phyloP scores from a whole-genome alignment of 2,113 vertebrate genomes.

The Eupsittula cactorum region DNA sequence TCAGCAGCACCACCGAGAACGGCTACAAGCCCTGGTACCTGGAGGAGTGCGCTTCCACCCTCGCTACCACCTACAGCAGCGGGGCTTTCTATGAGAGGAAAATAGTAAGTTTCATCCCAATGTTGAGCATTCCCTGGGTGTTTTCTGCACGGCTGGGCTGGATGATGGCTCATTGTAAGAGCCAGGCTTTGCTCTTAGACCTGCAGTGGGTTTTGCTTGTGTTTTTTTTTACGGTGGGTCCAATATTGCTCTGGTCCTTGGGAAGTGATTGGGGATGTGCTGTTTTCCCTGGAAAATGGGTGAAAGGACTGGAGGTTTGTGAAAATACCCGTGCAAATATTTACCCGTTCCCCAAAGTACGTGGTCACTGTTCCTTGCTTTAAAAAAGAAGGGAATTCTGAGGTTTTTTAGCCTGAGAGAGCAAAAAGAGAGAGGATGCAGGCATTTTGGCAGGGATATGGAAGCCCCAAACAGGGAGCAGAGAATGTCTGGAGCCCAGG shows the following conservation, averaged over 20 bases:
- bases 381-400: neutral
- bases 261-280: neutral
- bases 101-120: conserved; percentile 74
- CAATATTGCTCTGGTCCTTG: neutral
- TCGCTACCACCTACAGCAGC: conserved; percentile 88
- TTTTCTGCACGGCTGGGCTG: neutral
- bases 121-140: fast-evolving
- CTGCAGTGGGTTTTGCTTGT: neutral
- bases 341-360: neutral
- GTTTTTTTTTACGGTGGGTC: neutral
- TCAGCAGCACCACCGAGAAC: conserved; percentile 86
- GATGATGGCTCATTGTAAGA: neutral
- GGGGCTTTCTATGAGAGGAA: conserved; percentile 87
- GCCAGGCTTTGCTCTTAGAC: neutral
- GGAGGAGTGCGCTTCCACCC: conserved; percentile 89
- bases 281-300: neutral
- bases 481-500: neutral
- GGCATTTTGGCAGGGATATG: neutral
- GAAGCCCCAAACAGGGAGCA: neutral
- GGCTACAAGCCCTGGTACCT: conserved; percentile 86
- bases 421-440: neutral
- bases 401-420: neutral
- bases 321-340: neutral
- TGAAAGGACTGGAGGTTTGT: neutral
- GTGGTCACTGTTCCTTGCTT: neutral